Percentiles rank a stretch among this genome's conserved stretches.
Conservation (phyloP, 1,140 invertebrate species). For the Orchesella cincta region DNA sequence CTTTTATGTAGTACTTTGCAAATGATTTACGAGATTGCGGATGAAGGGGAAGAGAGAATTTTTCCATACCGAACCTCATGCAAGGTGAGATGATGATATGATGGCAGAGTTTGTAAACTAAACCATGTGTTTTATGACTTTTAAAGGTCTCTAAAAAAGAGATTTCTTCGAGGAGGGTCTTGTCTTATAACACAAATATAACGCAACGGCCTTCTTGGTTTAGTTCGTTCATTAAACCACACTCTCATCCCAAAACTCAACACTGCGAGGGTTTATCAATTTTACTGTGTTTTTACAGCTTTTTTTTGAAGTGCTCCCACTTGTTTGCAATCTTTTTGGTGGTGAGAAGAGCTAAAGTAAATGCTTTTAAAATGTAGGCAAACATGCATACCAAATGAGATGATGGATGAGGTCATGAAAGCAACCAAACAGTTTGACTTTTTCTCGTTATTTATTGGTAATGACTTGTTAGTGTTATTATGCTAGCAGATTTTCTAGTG, state of each 20-base stretch:
- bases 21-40: constrained; percentile 20
- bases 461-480: too few relatives aligned
- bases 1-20: not conserved
- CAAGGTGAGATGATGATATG: not conserved
- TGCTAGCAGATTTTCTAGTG: too few relatives aligned
- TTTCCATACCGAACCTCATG: not conserved
- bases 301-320: not conserved
- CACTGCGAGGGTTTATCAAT: too few relatives aligned
- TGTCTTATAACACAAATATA: too few relatives aligned
- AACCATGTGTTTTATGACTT: constrained; percentile 24
- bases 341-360: not conserved
- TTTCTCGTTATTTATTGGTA: too few relatives aligned
- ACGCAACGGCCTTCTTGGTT: too few relatives aligned
- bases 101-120: not conserved
- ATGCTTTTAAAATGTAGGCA: not conserved
- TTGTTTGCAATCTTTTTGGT: not conserved
- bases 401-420: not conserved
- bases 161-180: not conserved
- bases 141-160: not conserved
- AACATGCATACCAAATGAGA: not conserved
- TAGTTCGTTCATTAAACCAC: too few relatives aligned
- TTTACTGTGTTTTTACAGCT: too few relatives aligned
- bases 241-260: too few relatives aligned
- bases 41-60: not conserved
- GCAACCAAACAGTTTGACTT: too few relatives aligned